Conservation (phyloP, 2,113 vertebrate species). For the Paralichthys olivaceus region DNA sequence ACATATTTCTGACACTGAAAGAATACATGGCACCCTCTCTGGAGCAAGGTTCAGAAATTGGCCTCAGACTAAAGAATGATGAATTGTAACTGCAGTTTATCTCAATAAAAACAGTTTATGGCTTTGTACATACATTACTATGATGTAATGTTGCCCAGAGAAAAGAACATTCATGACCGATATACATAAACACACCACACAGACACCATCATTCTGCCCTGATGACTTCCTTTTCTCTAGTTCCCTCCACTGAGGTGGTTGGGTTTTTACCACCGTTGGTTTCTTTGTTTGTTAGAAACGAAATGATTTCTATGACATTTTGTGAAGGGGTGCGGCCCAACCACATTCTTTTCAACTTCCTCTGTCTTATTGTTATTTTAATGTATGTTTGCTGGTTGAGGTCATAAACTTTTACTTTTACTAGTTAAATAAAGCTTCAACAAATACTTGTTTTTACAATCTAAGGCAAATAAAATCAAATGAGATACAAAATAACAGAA, state of each 20-base stretch:
- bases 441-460: no score
- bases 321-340: neutral
- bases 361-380: no score
- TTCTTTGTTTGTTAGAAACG: no score
- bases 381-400: no score
- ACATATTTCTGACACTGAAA: slow-evolving; percentile 33
- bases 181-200: neutral
- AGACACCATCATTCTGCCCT: slow-evolving; percentile 7
- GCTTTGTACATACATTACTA: slow-evolving; percentile 16
- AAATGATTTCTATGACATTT: no score
- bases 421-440: no score
- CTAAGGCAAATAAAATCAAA: no score
- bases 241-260: neutral
- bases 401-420: no score
- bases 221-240: neutral
- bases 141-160: neutral
- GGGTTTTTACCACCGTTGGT: neutral
- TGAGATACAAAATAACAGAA: no score
- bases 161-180: slow-evolving; percentile 25
- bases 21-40: slow-evolving; percentile 9
- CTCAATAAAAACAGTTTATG: slow-evolving; percentile 11
- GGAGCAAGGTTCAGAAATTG: slow-evolving; percentile 18
- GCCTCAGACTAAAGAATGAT: slow-evolving; percentile 16
- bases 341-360: no score
- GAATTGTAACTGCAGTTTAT: slow-evolving; percentile 7